These are phyloP conservation scores for Nyctibius bracteatus DNA, from an alignment of 2,113 vertebrate genomes.

Conservation along the genomic window DNA sequence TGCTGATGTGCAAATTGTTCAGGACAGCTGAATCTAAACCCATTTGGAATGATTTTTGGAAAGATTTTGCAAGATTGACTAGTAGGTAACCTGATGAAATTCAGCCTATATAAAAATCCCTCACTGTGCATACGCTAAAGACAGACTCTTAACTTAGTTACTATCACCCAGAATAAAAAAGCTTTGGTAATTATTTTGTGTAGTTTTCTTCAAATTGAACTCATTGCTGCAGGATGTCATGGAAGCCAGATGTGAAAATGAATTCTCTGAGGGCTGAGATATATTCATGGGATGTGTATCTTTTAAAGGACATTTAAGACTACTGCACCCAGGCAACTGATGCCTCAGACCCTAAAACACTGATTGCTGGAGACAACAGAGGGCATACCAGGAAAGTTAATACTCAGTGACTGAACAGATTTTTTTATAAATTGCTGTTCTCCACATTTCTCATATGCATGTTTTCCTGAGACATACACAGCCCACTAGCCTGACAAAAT, in stretches of 20 bases:
- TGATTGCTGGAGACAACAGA: not conserved
- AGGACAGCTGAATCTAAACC: not conserved
- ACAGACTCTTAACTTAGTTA: not conserved
- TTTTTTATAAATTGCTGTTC: not conserved
- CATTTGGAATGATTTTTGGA: not conserved
- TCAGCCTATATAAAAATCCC: not conserved
- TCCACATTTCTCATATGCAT: not conserved
- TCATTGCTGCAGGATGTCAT: not conserved
- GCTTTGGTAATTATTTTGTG: not conserved
- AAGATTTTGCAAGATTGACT: not conserved
- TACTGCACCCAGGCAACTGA: not conserved
- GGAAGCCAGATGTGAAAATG: not conserved
- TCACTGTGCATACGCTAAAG: not conserved
- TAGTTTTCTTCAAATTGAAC: not conserved
- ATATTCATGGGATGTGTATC: not conserved
- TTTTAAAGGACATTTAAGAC: not conserved
- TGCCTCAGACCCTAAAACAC: not conserved
- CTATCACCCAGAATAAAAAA: not conserved
- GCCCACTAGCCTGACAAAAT: not conserved
- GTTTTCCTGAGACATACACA: not conserved
- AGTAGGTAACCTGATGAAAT: not conserved
- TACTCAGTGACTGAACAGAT: too few species aligned
- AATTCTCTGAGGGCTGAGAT: not conserved
- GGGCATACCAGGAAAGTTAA: not conserved
- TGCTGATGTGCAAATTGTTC: not conserved